Evolutionary conservation across 2,888 invertebrate genomes (phyloP).

Genomic region (Autographa gamma): DNA sequence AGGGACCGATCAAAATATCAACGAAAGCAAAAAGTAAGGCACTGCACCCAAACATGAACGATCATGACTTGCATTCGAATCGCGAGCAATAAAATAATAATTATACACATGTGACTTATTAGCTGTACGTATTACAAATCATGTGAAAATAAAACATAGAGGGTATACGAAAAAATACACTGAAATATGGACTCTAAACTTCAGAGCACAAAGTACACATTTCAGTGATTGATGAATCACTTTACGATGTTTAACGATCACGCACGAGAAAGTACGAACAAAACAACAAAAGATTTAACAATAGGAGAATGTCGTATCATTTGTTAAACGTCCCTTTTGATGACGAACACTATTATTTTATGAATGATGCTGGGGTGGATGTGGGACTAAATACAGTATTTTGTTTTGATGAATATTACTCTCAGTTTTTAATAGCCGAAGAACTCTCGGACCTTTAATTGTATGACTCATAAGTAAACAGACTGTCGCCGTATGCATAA

Average conservation of each 20-base stretch:
- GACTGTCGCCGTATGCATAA: not conserved
- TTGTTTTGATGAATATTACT: slow-evolving; percentile 67
- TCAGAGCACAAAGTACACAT: slow-evolving; percentile 43
- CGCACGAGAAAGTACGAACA: slow-evolving; percentile 70
- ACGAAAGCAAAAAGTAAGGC: slow-evolving; percentile 71
- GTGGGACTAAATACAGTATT: slow-evolving; percentile 71
- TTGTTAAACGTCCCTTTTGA: slow-evolving; percentile 88
- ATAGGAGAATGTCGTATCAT: slow-evolving; percentile 87
- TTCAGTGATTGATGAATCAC: slow-evolving; percentile 28
- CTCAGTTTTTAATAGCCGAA: slow-evolving; percentile 31
- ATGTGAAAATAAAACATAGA: slow-evolving; percentile 73
- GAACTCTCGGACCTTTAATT: slow-evolving; percentile 8
- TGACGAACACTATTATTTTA: slow-evolving; percentile 87
- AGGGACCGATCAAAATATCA: slow-evolving; percentile 71
- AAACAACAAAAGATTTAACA: slow-evolving; percentile 86
- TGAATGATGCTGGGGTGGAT: slow-evolving; percentile 81
- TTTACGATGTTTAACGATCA: slow-evolving; percentile 66
- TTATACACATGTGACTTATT: slow-evolving; percentile 88
- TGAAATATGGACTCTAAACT: slow-evolving; percentile 43
- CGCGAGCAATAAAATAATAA: slow-evolving; percentile 86
- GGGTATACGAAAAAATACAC: slow-evolving; percentile 16
- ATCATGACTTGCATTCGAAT: slow-evolving; percentile 83
- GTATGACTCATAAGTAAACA: slow-evolving; percentile 7
- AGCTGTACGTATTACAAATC: slow-evolving; percentile 79
- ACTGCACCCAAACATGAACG: slow-evolving; percentile 76